A percentile compares a stretch with the other conserved stretches of the same genome.
Conservation (phyloP, 92 coral and sea anemone species). For the Parazoanthus swiftii region DNA sequence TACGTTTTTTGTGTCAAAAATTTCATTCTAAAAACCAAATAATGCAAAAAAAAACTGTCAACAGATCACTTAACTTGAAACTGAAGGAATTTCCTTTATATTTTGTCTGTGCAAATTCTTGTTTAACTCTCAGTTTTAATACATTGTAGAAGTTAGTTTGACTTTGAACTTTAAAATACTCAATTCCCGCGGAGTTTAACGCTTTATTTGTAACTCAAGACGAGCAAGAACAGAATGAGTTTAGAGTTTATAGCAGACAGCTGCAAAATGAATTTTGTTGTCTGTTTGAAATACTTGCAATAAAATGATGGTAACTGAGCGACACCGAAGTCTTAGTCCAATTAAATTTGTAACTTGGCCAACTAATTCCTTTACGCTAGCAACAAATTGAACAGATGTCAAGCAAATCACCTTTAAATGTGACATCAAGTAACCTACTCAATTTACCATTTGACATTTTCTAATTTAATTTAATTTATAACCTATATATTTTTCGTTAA, state of each 20-base stretch:
- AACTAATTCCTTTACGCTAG: constrained; percentile 4
- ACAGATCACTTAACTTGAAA: background rate
- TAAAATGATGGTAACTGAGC: constrained; percentile 22
- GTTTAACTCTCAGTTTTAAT: background rate
- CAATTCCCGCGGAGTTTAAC: background rate
- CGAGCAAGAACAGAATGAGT: background rate
- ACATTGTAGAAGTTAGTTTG: background rate
- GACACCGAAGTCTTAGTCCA: background rate
- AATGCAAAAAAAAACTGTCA: too few relatives aligned
- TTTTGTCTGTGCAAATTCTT: background rate
- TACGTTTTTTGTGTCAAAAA: background rate
- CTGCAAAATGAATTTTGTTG: constrained; percentile 12
- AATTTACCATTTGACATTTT: background rate
- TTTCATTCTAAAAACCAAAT: too few relatives aligned
- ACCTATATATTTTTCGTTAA: background rate
- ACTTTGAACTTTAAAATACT: background rate
- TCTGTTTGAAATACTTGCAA: constrained; percentile 22
- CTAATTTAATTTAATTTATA: background rate
- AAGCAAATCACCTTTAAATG: background rate
- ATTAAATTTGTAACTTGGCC: constrained; percentile 7
- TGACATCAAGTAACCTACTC: background rate
- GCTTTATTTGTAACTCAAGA: constrained; percentile 8
- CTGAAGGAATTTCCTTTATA: constrained; percentile 22
- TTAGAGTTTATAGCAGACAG: background rate
- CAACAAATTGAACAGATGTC: constrained; percentile 27